Evolutionary conservation across 2,113 vertebrate species (phyloP).

Genomic region (Pungitius pungitius): DNA sequence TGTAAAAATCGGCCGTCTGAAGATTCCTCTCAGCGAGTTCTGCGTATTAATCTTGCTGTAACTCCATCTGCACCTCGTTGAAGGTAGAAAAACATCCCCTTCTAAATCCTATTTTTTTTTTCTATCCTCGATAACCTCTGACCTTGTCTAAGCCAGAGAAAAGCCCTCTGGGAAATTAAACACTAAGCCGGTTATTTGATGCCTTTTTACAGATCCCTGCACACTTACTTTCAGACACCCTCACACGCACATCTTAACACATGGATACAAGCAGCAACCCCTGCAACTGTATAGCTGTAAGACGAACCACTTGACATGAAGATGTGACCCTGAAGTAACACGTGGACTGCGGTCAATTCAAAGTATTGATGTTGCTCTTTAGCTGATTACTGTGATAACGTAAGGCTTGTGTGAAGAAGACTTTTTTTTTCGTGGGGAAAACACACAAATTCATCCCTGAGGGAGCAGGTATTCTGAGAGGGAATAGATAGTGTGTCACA

Average conservation of each 20-base stretch:
- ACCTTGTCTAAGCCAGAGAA: conserved; percentile 62
- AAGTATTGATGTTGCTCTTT: conserved; percentile 57
- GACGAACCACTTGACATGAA: conserved; percentile 54
- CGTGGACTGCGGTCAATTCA: conserved; percentile 44
- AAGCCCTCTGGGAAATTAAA: conserved; percentile 68
- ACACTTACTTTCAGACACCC: conserved; percentile 39
- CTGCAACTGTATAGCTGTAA: conserved; percentile 36
- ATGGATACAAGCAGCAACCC: conserved; percentile 38
- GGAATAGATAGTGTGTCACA: conserved; percentile 65
- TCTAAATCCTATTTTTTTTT: conserved; percentile 60
- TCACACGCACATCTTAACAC: conserved; percentile 13
- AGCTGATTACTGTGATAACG: conserved; percentile 55
- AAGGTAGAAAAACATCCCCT: conserved; percentile 47
- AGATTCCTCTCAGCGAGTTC: conserved; percentile 9
- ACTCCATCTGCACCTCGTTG: conserved; percentile 35
- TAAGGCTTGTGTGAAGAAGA: conserved; percentile 47
- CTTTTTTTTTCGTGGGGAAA: conserved; percentile 16
- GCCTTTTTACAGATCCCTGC: conserved; percentile 55
- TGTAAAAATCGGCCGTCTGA: conserved; percentile 19
- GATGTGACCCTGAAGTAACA: conserved; percentile 56
- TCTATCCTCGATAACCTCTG: conserved; percentile 65
- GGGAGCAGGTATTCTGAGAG: conserved; percentile 59
- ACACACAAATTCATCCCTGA: conserved; percentile 14
- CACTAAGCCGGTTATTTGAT: conserved; percentile 62
- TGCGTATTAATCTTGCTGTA: conserved; percentile 47